phyloP scores from a whole-genome alignment of 2,113 vertebrate genomes.

The Tychaedon coryphoeus region DNA sequence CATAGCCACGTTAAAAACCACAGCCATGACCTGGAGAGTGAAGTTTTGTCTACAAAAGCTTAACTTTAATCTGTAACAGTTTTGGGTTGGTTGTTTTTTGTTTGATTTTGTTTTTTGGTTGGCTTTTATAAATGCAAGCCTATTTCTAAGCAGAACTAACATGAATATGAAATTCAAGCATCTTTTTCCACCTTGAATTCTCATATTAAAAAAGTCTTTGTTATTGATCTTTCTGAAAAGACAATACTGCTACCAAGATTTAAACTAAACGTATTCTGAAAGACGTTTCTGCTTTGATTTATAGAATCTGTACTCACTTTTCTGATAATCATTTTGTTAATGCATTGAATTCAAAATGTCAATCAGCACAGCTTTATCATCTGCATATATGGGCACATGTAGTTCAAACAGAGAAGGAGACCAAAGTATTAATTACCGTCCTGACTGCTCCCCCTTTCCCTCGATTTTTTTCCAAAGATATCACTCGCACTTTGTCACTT shows the following conservation, averaged over 20 bases:
- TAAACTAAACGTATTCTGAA: background rate
- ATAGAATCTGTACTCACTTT: background rate
- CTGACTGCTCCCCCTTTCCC: slow-evolving; percentile 93
- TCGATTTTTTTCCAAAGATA: slow-evolving; percentile 87
- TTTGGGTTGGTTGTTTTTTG: background rate
- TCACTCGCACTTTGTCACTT: slow-evolving; percentile 88
- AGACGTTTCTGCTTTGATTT: background rate
- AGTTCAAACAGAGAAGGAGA: slow-evolving; percentile 27
- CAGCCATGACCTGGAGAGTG: background rate
- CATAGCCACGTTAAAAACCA: background rate
- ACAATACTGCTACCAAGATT: background rate
- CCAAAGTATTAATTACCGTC: slow-evolving; percentile 79
- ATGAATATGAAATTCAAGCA: background rate
- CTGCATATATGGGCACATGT: background rate
- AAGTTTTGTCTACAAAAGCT: background rate
- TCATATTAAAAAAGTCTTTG: background rate
- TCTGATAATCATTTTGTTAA: background rate
- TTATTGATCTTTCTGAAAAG: background rate
- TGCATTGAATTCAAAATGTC: background rate
- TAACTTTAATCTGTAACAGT: background rate
- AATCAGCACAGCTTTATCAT: background rate
- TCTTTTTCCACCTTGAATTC: background rate
- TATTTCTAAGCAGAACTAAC: background rate
- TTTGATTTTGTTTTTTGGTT: no score
- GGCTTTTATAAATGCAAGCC: background rate